A percentile compares a stretch with the other conserved stretches of the same genome.
These are phyloP conservation scores for Balearica regulorum DNA, from an alignment of 2,797 vertebrate species.

Conservation along the genomic window DNA sequence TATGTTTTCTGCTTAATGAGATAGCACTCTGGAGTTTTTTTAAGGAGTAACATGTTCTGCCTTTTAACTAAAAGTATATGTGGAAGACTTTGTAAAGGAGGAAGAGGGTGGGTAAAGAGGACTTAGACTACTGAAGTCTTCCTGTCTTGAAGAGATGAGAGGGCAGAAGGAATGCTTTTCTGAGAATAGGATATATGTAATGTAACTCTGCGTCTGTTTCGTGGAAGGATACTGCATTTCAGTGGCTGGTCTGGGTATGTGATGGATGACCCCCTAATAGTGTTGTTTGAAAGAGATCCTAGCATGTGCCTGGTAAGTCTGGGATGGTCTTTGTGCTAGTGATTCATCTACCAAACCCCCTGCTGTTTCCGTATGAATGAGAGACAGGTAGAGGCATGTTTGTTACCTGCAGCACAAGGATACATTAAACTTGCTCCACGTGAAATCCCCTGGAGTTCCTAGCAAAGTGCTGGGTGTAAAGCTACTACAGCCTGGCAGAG, in stretches of 20 bases:
- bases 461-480: neutral
- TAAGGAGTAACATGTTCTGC: neutral
- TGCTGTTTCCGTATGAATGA: neutral
- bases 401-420: neutral
- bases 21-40: neutral
- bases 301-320: neutral
- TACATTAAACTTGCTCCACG: neutral
- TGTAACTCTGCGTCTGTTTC: neutral
- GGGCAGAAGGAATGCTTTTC: neutral
- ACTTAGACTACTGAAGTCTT: neutral
- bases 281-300: neutral
- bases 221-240: neutral
- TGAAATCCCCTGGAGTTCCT: neutral
- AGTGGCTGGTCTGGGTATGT: neutral
- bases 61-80: neutral
- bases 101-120: neutral
- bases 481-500: neutral
- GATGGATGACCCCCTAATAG: fast-evolving
- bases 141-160: neutral
- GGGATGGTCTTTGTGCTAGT: neutral
- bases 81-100: neutral
- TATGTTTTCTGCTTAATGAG: neutral
- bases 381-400: neutral
- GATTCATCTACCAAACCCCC: neutral
- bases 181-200: neutral